Percentiles rank a stretch among this genome's conserved stretches.
Evolutionary conservation across 2,888 invertebrate genomes (phyloP).

Genomic region (Chymomyza procnemis): DNA sequence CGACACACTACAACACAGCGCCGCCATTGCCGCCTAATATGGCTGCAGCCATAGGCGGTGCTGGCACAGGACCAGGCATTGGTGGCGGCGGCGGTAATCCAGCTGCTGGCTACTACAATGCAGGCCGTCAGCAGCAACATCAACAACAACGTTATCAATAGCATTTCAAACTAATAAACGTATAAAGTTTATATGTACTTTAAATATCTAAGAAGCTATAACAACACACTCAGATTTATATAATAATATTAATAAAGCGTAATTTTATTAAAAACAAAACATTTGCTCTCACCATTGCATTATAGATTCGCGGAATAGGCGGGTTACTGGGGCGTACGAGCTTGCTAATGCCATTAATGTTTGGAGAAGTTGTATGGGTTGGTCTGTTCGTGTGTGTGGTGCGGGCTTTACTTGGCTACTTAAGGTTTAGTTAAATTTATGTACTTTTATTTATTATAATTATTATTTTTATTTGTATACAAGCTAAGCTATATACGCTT

Average conservation of each 20-base stretch:
- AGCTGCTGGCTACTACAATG: constrained; percentile 46
- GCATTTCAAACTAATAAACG: background rate
- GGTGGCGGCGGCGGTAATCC: constrained; percentile 18
- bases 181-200: constrained; percentile 15
- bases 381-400: constrained; percentile 12
- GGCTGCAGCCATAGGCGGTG: constrained; percentile 24
- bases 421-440: constrained; percentile 37
- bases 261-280: constrained; percentile 63
- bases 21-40: constrained; percentile 50
- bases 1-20: constrained; percentile 43
- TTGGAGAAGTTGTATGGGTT: constrained; percentile 10
- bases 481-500: constrained; percentile 58
- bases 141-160: constrained; percentile 50
- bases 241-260: constrained; percentile 64
- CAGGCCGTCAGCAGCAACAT: constrained; percentile 48
- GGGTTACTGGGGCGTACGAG: background rate
- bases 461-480: constrained; percentile 45
- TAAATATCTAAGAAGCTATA: background rate
- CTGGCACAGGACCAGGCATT: constrained; percentile 21
- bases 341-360: constrained; percentile 16
- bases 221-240: background rate
- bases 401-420: constrained; percentile 42
- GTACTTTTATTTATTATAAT: constrained; percentile 14
- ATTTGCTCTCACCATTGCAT: constrained; percentile 31
- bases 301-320: background rate